Base-by-base conservation (phyloP, 2,797 vertebrate genomes). In the Leptatherina wallacei region DNA sequence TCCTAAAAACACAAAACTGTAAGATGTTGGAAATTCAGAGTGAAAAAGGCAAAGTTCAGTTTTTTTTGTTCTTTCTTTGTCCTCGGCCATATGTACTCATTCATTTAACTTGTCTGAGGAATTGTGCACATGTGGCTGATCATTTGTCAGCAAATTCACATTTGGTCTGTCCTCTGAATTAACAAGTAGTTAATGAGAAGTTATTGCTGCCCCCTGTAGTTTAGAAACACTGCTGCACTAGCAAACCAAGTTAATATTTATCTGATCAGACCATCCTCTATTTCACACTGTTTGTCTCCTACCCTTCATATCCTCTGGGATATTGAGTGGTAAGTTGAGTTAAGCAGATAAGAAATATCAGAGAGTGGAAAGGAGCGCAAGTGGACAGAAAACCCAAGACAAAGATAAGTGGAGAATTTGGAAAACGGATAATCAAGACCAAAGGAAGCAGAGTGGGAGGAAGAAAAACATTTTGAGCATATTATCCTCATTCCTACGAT, bases 221-320 rank as follows among this genome's bases (percentile, higher is more conserved):
- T 61, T n/a, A 78, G 35, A 62, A 44, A 44, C 42, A 60, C 32
- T 33, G 3, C 60, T 42, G 14, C 40, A 64, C 44, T 58, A 56
- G 69, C 59, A 75, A 81, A 70, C 27, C 40, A 54, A 49, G 86
- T 90, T 87, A 89, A 93, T 88, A 32, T 75, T 82, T 86, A 84
- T 82, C 87, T 62, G 12, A 32, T 63, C 11, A 40, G 70, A 5
- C 65, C 72, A 72, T 77, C 89, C 75, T 56, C 65, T 77, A 1
- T 73, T 60, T 77, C 77, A 56, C 64, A 59, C 33, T 70, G 65
- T 82, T 76, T 81, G 56, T 59, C 47, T 54, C 3, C 22, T 68
- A 60, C 51, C 61, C 36, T 65, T 40, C 52, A 42, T 20, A 57
- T 66, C 4, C 18, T 57, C 24, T 70, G 64, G 61, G 49, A 58